Percentiles rank a stretch among this genome's conserved stretches.
Conservation (phyloP, 2,888 invertebrate species). For the Agrotis exclamationis region DNA sequence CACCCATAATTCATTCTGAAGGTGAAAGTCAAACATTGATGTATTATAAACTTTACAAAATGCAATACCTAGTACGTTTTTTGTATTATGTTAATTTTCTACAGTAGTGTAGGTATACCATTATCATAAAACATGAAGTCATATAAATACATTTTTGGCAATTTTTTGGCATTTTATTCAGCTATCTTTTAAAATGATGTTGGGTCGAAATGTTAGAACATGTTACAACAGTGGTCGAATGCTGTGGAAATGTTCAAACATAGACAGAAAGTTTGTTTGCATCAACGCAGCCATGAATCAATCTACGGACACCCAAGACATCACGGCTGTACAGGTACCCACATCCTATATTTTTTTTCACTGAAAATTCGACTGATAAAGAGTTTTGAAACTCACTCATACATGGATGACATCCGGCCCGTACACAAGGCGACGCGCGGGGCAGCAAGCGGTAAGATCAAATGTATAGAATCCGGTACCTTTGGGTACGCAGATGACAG, state of each 20-base stretch:
- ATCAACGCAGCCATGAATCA: constrained; percentile 73
- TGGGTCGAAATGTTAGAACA: constrained; percentile 13
- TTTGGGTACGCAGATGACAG: no score
- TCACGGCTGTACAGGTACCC: constrained; percentile 38
- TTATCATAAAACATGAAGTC: constrained; percentile 3
- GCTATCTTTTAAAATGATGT: constrained; percentile 29
- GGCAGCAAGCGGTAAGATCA: no score
- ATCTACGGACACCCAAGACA: constrained; percentile 15
- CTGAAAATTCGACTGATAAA: no score
- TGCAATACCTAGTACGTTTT: no score
- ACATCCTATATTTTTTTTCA: neutral
- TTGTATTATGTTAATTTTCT: no score
- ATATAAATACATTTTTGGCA: constrained; percentile 15
- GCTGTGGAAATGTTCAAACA: constrained; percentile 28
- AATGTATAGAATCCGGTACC: no score
- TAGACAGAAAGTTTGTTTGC: constrained; percentile 28
- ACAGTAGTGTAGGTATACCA: no score
- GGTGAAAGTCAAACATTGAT: constrained; percentile 25
- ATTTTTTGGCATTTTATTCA: constrained; percentile 22
- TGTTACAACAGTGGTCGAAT: constrained; percentile 19
- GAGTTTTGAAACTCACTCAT: no score
- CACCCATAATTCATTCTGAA: constrained; percentile 34
- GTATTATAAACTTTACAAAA: neutral
- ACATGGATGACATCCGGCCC: no score
- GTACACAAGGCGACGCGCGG: no score